A percentile compares a stretch with the other conserved stretches of the same genome.
phyloP scores from a whole-genome alignment of 92 coral and sea anemone genomes.

The Porites cylindrica region DNA sequence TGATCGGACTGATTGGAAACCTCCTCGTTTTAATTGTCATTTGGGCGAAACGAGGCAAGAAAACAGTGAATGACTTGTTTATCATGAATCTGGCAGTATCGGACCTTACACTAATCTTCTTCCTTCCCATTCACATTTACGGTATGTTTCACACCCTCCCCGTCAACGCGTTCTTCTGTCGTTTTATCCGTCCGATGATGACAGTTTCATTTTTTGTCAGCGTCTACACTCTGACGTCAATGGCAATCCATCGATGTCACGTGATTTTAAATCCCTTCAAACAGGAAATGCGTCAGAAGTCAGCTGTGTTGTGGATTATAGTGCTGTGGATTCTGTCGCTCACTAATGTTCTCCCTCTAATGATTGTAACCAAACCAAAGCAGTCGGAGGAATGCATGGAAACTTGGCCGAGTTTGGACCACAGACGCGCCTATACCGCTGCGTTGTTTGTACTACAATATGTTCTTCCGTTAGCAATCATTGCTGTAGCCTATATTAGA shows the following conservation, averaged over 20 bases:
- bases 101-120: slow-evolving; percentile 78
- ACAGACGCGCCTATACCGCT: slow-evolving; percentile 80
- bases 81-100: slow-evolving; percentile 88
- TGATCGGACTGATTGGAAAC: slow-evolving; percentile 82
- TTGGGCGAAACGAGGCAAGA: slow-evolving; percentile 67
- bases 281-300: slow-evolving; percentile 74
- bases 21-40: slow-evolving; percentile 75
- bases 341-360: slow-evolving; percentile 62
- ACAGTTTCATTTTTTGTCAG: slow-evolving; percentile 89
- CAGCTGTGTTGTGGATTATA: slow-evolving; percentile 69
- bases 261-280: slow-evolving; percentile 85
- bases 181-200: slow-evolving; percentile 81
- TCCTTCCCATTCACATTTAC: slow-evolving; percentile 80
- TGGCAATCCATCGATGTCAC: slow-evolving; percentile 93
- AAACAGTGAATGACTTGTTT: slow-evolving; percentile 85
- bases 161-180: slow-evolving; percentile 73
- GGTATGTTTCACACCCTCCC: slow-evolving; percentile 62
- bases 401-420: slow-evolving; percentile 73
- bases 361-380: slow-evolving; percentile 70
- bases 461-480: slow-evolving; percentile 79
- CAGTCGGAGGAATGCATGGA: slow-evolving; percentile 59
- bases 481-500: slow-evolving; percentile 83
- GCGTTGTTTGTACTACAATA: slow-evolving; percentile 84
- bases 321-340: slow-evolving; percentile 76
- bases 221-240: slow-evolving; percentile 83